A percentile compares a stretch with the other conserved stretches of the same genome.
Evolutionary conservation across 2,888 invertebrate species (phyloP).

Genomic region (Mythimna albipuncta): DNA sequence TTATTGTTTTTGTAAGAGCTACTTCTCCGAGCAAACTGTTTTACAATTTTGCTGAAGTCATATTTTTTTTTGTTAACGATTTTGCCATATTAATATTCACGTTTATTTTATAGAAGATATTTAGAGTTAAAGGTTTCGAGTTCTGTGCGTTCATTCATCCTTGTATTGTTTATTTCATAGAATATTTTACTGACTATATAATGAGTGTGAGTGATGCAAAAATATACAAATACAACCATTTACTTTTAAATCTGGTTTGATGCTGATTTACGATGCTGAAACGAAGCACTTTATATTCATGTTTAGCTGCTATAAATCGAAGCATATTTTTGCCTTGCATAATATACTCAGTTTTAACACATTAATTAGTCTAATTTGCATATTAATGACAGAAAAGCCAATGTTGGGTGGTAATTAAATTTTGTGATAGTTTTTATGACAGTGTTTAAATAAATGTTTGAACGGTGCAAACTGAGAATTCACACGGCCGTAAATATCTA

Average conservation of each 20-base stretch:
- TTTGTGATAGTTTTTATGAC: constrained; percentile 38
- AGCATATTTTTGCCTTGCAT: constrained; percentile 42
- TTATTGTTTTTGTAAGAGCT: no score
- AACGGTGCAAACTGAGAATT: constrained; percentile 39
- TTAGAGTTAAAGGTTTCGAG: neutral
- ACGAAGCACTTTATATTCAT: constrained; percentile 47
- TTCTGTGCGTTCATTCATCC: constrained; percentile 1
- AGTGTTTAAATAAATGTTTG: constrained; percentile 41
- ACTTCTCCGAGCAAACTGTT: no score
- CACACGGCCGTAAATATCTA: constrained; percentile 51
- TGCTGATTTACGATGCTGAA: constrained; percentile 56
- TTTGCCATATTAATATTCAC: no score
- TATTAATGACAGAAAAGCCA: constrained; percentile 55
- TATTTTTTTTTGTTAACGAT: no score
- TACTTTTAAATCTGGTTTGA: constrained; percentile 49
- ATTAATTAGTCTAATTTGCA: constrained; percentile 62
- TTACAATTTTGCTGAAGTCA: no score
- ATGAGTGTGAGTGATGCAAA: constrained; percentile 43
- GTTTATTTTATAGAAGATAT: no score
- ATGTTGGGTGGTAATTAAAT: constrained; percentile 48
- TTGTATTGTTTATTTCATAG: constrained; percentile 25
- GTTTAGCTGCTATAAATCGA: constrained; percentile 45
- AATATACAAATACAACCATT: constrained; percentile 51
- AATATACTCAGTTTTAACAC: constrained; percentile 50
- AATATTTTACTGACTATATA: constrained; percentile 9